Evolutionary conservation across 92 coral and sea anemone species (phyloP).

Genomic region (Galaxea fascicularis): DNA sequence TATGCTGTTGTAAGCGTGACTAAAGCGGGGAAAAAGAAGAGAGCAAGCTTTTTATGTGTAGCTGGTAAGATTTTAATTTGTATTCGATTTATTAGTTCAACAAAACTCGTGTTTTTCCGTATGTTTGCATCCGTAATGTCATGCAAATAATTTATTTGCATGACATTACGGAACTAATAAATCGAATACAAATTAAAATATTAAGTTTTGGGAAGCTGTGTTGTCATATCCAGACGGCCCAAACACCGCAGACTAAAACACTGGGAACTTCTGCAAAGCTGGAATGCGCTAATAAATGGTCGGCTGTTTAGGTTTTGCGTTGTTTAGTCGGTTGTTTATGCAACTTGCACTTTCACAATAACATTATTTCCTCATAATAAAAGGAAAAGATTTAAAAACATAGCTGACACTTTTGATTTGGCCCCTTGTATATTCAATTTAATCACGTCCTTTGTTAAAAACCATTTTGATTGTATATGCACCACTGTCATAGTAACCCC

Average conservation of each 20-base stretch:
- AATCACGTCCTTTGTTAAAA: no score
- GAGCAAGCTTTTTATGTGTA: conserved; percentile 95
- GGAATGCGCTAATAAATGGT: not conserved
- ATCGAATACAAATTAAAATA: not conserved
- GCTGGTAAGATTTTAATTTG: conserved; percentile 74
- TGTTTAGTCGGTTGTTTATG: not conserved
- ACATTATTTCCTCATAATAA: not conserved
- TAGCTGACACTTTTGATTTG: not conserved
- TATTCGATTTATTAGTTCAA: not conserved
- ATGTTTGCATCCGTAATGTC: not conserved
- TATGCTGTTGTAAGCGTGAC: conserved; percentile 95
- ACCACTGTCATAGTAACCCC: no score
- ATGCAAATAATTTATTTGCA: not conserved
- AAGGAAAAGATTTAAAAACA: no score
- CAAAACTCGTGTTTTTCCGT: not conserved
- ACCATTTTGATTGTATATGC: no score
- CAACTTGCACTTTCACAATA: not conserved
- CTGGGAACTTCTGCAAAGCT: not conserved
- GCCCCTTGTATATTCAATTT: not conserved
- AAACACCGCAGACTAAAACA: not conserved
- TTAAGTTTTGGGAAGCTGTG: no score
- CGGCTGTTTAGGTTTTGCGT: not conserved
- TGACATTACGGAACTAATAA: not conserved
- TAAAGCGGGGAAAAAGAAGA: conserved; percentile 97
- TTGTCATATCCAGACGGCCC: no score